Evolutionary conservation across 2,113 vertebrate species (phyloP).

Genomic region (Mixornis gularis): DNA sequence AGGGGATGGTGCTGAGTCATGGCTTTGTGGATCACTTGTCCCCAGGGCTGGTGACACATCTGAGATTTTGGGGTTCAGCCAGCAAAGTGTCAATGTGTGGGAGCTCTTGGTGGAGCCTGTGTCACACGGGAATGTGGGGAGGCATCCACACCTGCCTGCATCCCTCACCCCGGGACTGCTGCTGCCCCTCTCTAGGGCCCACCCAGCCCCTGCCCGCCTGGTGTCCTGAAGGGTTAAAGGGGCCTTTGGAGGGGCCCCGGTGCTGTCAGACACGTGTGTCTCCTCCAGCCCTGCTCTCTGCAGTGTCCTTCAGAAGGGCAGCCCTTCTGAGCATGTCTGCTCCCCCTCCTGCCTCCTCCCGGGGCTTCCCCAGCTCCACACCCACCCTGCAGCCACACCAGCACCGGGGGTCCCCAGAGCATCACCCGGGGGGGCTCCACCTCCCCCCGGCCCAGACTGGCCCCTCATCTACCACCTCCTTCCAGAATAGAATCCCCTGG

Average conservation of each 20-base stretch:
- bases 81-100: rapidly evolving
- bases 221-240: not conserved
- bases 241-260: not conserved
- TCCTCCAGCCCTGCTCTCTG: conserved; percentile 41
- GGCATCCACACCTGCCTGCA: not conserved
- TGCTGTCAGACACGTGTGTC: not conserved
- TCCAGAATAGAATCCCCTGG: rapidly evolving
- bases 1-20: not conserved
- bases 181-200: not conserved
- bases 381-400: not conserved
- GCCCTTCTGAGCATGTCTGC: conserved; percentile 56
- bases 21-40: not conserved
- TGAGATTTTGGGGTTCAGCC: not conserved
- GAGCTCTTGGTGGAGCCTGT: rapidly evolving
- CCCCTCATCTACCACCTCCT: not conserved
- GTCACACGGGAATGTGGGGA: rapidly evolving
- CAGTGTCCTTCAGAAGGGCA: conserved; percentile 71
- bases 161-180: not conserved
- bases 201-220: rapidly evolving
- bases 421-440: not conserved
- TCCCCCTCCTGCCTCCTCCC: not conserved
- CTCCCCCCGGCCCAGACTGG: rapidly evolving
- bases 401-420: not conserved
- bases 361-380: not conserved
- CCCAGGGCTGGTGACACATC: not conserved